phyloP scores from a whole-genome alignment of 2,113 vertebrate species.

The Proteles cristata region DNA sequence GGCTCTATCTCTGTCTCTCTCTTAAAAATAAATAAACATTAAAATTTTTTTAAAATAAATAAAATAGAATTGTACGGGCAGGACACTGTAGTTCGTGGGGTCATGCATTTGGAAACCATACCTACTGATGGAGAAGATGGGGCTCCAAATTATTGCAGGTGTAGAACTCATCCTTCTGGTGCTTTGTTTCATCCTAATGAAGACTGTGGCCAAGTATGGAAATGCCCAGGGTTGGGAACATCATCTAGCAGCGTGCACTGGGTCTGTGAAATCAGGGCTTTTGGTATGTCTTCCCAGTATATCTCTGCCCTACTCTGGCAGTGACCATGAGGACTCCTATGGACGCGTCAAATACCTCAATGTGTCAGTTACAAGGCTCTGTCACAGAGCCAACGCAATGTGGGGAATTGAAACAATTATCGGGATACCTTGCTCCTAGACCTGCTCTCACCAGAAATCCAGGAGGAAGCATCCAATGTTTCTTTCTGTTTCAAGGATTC shows the following conservation, averaged over 20 bases:
- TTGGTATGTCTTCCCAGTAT: rapidly evolving
- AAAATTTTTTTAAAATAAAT: no score
- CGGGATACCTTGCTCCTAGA: not conserved
- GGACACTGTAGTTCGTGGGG: not conserved
- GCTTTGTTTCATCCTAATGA: not conserved
- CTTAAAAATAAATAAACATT: no score
- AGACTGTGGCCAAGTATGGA: not conserved
- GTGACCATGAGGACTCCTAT: not conserved
- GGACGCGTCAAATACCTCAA: not conserved
- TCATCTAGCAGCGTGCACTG: not conserved
- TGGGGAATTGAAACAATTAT: not conserved
- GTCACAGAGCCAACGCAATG: not conserved
- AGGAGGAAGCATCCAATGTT: not conserved
- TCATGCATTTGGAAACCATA: not conserved
- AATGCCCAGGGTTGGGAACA: not conserved
- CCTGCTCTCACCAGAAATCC: not conserved
- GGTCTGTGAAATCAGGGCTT: not conserved
- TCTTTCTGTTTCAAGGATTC: not conserved
- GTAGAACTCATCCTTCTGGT: not conserved
- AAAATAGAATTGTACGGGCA: not conserved
- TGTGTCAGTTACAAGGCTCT: not conserved
- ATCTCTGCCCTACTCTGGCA: not conserved
- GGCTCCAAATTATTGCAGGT: not conserved
- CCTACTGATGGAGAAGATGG: not conserved
- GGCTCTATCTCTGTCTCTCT: no score